Evolutionary conservation across 1,140 invertebrate species (phyloP).

Genomic region (Helicoverpa armigera): DNA sequence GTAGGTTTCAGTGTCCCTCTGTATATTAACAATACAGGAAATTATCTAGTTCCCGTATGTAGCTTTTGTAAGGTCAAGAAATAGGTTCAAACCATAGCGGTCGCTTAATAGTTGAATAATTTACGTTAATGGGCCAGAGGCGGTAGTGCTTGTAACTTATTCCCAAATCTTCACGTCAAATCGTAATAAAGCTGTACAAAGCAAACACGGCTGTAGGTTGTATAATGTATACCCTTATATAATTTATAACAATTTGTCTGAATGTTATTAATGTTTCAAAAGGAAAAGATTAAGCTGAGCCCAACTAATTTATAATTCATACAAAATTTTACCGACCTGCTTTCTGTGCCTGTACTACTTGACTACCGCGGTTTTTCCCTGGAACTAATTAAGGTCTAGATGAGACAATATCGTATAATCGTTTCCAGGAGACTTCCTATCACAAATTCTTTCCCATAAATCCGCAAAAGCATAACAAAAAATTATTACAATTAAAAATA

Average conservation of each 20-base stretch:
- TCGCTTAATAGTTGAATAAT: conserved; percentile 24
- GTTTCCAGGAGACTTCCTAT: too few species aligned
- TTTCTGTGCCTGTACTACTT: background rate
- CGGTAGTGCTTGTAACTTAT: conserved; percentile 26
- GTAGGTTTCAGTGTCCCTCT: too few species aligned
- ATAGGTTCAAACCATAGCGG: conserved; percentile 1
- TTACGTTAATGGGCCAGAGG: conserved; percentile 23
- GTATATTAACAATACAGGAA: background rate
- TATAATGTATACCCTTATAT: too few species aligned
- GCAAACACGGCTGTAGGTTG: background rate
- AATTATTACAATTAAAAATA: too few species aligned
- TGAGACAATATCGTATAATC: too few species aligned
- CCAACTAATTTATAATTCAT: conserved; percentile 25
- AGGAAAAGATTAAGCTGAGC: conserved; percentile 9
- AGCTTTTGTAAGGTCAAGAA: background rate
- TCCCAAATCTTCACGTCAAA: conserved; percentile 2
- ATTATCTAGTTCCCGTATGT: too few species aligned
- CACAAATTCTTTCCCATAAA: too few species aligned
- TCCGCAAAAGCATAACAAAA: too few species aligned
- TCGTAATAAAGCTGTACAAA: conserved; percentile 26
- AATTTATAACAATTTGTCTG: too few species aligned
- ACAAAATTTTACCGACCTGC: too few species aligned
- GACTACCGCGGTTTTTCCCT: background rate
- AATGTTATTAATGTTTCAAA: conserved; percentile 15
- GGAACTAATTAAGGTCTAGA: background rate